phyloP scores from a whole-genome alignment of 1,140 invertebrate species.

The Thaumetopoea pityocampa region DNA sequence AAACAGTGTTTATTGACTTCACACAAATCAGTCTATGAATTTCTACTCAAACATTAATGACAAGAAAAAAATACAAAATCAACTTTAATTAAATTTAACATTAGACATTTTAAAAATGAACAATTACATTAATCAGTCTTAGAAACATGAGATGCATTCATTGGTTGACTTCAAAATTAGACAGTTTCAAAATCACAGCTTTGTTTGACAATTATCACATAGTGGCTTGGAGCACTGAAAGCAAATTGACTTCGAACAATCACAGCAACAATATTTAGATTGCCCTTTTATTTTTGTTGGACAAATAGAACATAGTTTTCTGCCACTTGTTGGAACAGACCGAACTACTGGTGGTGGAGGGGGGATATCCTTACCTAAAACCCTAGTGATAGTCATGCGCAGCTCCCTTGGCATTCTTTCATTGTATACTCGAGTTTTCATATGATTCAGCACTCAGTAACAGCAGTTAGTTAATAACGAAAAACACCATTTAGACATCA shows the following conservation, averaged over 20 bases:
- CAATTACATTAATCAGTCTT: conserved; percentile 2
- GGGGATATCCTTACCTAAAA: conserved; percentile 13
- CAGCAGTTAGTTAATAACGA: conserved; percentile 9
- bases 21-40: neutral
- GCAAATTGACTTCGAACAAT: conserved; percentile 25
- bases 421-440: no score
- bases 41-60: neutral
- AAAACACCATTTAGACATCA: conserved; percentile 24
- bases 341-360: conserved; percentile 8
- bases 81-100: conserved; percentile 11
- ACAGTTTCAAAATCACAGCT: conserved; percentile 15
- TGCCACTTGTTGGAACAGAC: conserved; percentile 11
- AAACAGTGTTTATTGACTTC: neutral
- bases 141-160: neutral
- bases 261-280: conserved; percentile 21
- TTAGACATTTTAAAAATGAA: conserved; percentile 13
- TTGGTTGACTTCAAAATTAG: conserved; percentile 8
- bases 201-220: conserved; percentile 10
- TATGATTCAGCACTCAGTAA: no score
- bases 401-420: no score
- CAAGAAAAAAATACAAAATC: conserved; percentile 2
- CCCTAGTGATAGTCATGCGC: conserved; percentile 12
- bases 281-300: conserved; percentile 21
- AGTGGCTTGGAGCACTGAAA: conserved; percentile 20
- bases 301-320: conserved; percentile 23